phyloP scores from a whole-genome alignment of 1,140 invertebrate species.

The Drosophila punjabiensis region DNA sequence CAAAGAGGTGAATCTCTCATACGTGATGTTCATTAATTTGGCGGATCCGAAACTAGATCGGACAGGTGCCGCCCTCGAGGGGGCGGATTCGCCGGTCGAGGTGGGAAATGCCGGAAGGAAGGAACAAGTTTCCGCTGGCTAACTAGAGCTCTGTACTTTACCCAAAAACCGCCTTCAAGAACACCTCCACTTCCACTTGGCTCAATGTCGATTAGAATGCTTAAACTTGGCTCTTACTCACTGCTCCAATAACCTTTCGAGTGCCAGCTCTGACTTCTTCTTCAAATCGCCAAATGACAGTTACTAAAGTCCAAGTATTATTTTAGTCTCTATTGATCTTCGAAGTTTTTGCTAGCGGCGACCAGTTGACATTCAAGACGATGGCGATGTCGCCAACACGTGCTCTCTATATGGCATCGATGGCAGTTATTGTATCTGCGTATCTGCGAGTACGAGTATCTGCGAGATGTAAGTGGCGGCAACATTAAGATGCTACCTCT shows the following conservation, averaged over 20 bases:
- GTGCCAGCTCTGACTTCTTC: conserved; percentile 61
- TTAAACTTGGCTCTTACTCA: conserved; percentile 27
- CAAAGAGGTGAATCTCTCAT: conserved; percentile 47
- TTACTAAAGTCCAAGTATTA: conserved; percentile 67
- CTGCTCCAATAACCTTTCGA: conserved; percentile 77
- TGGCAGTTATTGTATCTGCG: conserved; percentile 29
- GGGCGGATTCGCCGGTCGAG: conserved; percentile 58
- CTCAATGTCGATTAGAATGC: conserved; percentile 52
- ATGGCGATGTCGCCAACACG: conserved; percentile 57
- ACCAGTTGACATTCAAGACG: conserved; percentile 75
- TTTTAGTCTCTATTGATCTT: conserved; percentile 30
- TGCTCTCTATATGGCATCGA: conserved; percentile 56
- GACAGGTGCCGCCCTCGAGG: conserved; percentile 57
- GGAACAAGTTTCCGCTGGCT: conserved; percentile 64
- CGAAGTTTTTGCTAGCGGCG: conserved; percentile 23
- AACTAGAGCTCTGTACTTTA: conserved; percentile 32
- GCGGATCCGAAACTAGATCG: conserved; percentile 38
- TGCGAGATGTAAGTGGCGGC: conserved; percentile 11
- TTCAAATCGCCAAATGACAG: conserved; percentile 75
- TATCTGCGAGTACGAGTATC: conserved; percentile 26
- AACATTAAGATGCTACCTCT: conserved; percentile 66
- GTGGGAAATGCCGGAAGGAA: conserved; percentile 75
- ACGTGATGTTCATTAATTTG: conserved; percentile 79
- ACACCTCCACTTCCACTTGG: conserved; percentile 20
- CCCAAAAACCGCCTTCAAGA: conserved; percentile 14